Percentiles rank a stretch among this genome's conserved stretches.
Evolutionary conservation across 2,797 vertebrate genomes (phyloP).

Genomic region (Gambusia yucatana): DNA sequence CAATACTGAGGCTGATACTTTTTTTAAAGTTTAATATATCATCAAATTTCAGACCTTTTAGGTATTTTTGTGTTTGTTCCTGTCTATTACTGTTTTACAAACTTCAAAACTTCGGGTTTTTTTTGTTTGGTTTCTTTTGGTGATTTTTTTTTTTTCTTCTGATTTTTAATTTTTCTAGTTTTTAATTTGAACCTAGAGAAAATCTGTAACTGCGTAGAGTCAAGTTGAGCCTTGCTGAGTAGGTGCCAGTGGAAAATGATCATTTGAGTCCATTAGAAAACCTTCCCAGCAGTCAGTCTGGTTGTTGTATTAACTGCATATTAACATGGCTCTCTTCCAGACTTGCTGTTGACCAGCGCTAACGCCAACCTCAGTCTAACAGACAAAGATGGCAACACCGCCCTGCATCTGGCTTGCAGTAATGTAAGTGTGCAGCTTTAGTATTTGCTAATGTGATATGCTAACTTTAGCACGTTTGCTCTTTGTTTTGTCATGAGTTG

Average conservation of each 20-base stretch:
- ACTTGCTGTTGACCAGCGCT: conserved; percentile 87
- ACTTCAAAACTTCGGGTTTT: no score
- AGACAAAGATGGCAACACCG: conserved; percentile 90
- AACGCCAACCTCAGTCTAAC: conserved; percentile 84
- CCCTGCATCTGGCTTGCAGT: conserved; percentile 92
- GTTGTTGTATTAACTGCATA: not conserved
- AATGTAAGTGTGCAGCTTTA: conserved; percentile 81
- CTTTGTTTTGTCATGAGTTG: not conserved
- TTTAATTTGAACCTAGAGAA: no score
- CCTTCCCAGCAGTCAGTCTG: not conserved
- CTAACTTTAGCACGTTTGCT: not conserved
- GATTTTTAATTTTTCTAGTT: no score
- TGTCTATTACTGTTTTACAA: no score
- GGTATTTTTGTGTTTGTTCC: no score
- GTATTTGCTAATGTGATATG: not conserved
- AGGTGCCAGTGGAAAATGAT: not conserved
- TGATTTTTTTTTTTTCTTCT: no score
- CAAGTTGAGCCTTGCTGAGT: not conserved
- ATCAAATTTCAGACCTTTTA: no score
- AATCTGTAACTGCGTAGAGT: not conserved
- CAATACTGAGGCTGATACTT: no score
- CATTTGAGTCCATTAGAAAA: not conserved
- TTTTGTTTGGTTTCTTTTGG: no score
- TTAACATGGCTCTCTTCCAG: conserved; percentile 65
- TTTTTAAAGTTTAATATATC: no score